Percentiles rank a stretch among this genome's conserved stretches.
Evolutionary conservation across 2,797 vertebrate genomes (phyloP).

Genomic region (Syndactyla subalaris): DNA sequence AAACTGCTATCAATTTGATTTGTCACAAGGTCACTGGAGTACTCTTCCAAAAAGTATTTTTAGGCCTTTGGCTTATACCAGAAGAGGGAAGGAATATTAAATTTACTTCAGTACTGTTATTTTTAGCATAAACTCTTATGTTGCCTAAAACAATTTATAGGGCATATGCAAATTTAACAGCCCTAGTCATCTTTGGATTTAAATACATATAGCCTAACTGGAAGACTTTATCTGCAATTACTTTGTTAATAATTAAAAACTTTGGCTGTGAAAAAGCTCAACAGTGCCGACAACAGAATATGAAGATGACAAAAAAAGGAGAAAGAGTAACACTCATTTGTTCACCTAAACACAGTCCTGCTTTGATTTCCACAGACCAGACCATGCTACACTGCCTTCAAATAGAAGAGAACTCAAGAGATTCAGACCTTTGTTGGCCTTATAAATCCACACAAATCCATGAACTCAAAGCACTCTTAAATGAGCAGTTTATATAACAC

Average conservation of each 20-base stretch:
- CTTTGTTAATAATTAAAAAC: not conserved
- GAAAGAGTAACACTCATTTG: not conserved
- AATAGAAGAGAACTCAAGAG: not conserved
- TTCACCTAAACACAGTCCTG: not conserved
- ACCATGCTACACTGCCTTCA: not conserved
- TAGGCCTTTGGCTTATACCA: not conserved
- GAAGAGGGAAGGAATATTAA: not conserved
- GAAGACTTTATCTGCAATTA: not conserved
- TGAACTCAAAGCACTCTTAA: not conserved
- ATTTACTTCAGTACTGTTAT: not conserved
- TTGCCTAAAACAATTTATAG: not conserved
- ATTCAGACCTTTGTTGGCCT: not conserved
- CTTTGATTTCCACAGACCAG: not conserved
- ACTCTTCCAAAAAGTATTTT: not conserved
- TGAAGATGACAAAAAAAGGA: not conserved
- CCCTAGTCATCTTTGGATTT: not conserved
- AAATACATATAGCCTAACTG: not conserved
- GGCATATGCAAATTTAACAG: not conserved
- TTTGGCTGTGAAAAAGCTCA: not conserved
- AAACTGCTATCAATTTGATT: not conserved
- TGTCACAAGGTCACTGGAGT: not conserved
- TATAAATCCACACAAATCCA: not conserved
- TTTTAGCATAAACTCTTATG: not conserved
- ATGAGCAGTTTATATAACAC: not conserved
- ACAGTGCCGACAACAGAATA: not conserved